Base-by-base conservation (phyloP, 2,113 vertebrate genomes). In the Muntiacus reevesi region DNA sequence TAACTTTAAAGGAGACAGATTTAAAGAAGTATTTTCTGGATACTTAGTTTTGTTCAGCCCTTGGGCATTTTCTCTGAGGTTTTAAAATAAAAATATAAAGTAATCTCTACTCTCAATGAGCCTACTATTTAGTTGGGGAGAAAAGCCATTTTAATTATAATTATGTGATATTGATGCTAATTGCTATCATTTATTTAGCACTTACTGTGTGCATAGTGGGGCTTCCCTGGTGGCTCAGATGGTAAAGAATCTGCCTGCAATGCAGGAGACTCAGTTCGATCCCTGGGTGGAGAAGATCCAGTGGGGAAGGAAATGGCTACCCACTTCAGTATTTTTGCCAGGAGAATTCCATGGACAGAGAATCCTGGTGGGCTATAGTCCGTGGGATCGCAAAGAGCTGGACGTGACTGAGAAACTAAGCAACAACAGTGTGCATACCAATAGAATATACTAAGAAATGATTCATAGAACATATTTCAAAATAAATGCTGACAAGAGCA, bases 11-110 rank as follows among this genome's bases (percentile, higher is more conserved):
- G 50, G 83, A 79, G 50, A 78, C 45, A 83, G 52, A 45, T 95
- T 94, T 92, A 79, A 81, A 67, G 12, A 92, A 96, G 30, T 87
- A 59, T 87, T 95, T 97, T 81, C 89, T 92, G 83, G 79, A 52
- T 9, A 59, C 21, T 93, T 93, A 74, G 52, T 87, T 74, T 40
- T 94, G 50, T 55, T 78, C 50, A 91, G 55, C 45, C 57, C 59
- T 81, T 40, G 45, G 25, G 28, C n/a, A 84, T 82, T 7, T 90
- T 94, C 84, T 92, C 52, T 92, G 40, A 52, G 4, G 36, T 10
- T 40, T 21, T 36, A 62, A 60, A 89, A 87, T n/a, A 92, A 87
- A 84, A 71, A 95, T 91, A 47, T 30, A 78, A 78, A 12, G 45
- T 16, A 23, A 90, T 79, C 12, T 2, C 3, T n/a, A 52, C 11